These are phyloP conservation scores for Vultur gryphus DNA, from an alignment of 2,797 vertebrate species.

Conservation along the genomic window DNA sequence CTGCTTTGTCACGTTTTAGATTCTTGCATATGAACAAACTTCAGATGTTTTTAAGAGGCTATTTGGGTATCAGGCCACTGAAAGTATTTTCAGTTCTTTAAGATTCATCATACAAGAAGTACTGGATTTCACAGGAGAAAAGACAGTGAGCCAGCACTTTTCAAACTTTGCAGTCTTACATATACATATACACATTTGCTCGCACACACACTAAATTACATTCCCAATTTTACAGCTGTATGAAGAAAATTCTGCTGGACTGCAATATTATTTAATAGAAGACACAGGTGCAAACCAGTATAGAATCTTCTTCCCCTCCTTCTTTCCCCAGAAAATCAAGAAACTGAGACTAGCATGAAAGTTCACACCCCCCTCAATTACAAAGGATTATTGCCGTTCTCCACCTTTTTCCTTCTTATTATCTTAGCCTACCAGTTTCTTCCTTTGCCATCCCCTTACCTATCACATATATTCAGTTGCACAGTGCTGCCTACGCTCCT, in stretches of 20 bases:
- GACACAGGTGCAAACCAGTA: background rate
- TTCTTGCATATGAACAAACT: background rate
- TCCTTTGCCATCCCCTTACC: background rate
- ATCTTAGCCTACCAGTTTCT: background rate
- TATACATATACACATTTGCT: background rate
- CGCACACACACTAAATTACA: background rate
- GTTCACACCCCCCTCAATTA: background rate
- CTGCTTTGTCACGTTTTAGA: background rate
- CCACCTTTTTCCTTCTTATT: background rate
- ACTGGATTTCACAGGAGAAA: background rate
- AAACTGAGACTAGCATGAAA: background rate
- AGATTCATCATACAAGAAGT: background rate
- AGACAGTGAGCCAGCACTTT: background rate
- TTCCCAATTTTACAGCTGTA: background rate
- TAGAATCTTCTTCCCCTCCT: background rate
- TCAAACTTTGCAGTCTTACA: background rate
- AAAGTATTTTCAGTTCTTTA: background rate
- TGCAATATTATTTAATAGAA: background rate
- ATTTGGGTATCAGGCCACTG: background rate
- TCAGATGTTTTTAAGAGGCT: background rate
- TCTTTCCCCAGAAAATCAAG: background rate
- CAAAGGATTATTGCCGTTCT: background rate
- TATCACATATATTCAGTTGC: background rate
- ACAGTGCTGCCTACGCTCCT: background rate
- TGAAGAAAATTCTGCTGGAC: background rate